Evolutionary conservation across 2,113 vertebrate genomes (phyloP).

Genomic region (Macaca mulatta): DNA sequence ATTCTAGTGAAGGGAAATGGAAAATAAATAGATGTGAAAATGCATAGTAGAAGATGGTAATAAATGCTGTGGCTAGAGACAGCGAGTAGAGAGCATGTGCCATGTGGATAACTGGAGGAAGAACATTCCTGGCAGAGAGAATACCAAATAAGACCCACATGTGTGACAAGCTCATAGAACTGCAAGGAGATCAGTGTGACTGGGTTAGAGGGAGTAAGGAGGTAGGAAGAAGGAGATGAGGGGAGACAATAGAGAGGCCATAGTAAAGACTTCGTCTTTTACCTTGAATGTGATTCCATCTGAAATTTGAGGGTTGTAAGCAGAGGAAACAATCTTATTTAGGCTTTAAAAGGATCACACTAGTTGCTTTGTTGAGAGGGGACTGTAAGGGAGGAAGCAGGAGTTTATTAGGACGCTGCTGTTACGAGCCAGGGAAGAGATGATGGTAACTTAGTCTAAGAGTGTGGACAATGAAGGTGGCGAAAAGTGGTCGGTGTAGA

Average conservation of each 20-base stretch:
- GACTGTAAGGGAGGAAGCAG: neutral
- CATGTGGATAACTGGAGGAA: neutral
- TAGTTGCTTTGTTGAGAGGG: neutral
- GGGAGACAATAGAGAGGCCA: neutral
- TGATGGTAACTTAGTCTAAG: neutral
- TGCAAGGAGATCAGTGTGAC: neutral
- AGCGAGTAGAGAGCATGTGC: neutral
- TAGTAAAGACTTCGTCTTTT: neutral
- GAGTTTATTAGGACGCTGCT: neutral
- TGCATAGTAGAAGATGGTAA: neutral
- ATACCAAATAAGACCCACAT: neutral
- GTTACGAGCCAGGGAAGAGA: neutral
- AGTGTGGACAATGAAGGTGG: neutral
- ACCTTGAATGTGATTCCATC: neutral
- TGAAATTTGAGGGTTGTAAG: neutral
- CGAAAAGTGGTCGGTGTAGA: neutral
- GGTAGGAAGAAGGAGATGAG: neutral
- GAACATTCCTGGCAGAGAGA: neutral
- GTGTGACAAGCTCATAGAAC: neutral
- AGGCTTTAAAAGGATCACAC: neutral
- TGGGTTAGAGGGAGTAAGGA: neutral
- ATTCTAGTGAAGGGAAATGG: neutral
- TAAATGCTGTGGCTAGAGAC: neutral
- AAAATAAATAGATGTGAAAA: neutral
- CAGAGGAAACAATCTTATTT: neutral